Conservation (phyloP, 92 coral and sea anemone species). For the Heliopora coerulea region DNA sequence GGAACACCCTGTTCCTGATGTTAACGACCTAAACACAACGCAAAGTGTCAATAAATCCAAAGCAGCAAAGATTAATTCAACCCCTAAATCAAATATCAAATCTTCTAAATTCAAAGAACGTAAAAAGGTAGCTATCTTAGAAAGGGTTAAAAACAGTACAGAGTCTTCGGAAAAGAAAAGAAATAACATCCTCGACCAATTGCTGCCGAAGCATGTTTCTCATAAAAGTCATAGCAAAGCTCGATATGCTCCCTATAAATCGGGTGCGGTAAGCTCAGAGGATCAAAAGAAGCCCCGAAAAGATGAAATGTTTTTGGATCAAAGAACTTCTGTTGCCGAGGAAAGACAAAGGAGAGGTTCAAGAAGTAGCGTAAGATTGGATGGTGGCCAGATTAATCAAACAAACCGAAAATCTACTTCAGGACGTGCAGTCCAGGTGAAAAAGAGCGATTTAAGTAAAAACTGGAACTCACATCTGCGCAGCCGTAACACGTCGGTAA, state of each 20-base stretch:
- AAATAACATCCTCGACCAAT: slow-evolving; percentile 7
- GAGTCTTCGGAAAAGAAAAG: neutral
- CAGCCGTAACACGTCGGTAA: no score
- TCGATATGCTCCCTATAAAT: slow-evolving; percentile 28
- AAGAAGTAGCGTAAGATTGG: neutral
- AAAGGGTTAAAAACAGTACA: neutral
- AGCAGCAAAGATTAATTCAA: neutral
- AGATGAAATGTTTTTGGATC: neutral
- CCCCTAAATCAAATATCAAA: neutral
- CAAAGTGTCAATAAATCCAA: neutral
- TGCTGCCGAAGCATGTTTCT: slow-evolving; percentile 4
- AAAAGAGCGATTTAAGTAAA: neutral
- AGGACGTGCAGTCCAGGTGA: neutral
- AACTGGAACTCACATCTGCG: no score
- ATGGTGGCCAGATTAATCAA: neutral
- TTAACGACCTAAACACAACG: neutral
- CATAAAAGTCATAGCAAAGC: neutral
- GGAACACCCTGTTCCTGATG: slow-evolving; percentile 15
- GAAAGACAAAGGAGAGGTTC: neutral
- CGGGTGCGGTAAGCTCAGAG: neutral
- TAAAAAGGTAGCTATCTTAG: neutral
- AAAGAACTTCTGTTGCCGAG: neutral
- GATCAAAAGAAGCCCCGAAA: neutral
- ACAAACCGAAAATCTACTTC: neutral
- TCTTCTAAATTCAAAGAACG: neutral